These are phyloP conservation scores for Pterostichus niger DNA, from an alignment of 2,888 invertebrate genomes.

Conservation along the genomic window DNA sequence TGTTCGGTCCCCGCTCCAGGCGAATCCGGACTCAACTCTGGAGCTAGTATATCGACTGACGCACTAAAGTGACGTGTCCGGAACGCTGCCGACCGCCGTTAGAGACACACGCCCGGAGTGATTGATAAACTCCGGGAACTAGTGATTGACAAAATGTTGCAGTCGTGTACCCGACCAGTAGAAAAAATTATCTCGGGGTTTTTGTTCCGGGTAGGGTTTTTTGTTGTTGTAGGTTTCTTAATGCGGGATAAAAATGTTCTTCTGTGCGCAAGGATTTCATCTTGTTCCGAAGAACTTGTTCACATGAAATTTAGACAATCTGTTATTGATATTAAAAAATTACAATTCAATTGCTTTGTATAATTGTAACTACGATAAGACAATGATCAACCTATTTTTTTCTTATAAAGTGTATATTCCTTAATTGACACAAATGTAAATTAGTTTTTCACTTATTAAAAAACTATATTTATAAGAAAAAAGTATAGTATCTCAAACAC, in stretches of 20 bases:
- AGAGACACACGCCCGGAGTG: slow-evolving; percentile 41
- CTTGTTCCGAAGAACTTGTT: too few species aligned
- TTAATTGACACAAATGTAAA: too few species aligned
- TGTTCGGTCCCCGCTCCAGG: not conserved
- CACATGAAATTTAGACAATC: too few species aligned
- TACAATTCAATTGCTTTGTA: too few species aligned
- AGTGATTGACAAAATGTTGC: slow-evolving; percentile 55
- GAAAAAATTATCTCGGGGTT: slow-evolving; percentile 35
- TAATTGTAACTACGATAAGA: too few species aligned
- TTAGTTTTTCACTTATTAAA: too few species aligned
- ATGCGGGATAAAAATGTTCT: slow-evolving; percentile 3
- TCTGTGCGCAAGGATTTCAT: too few species aligned
- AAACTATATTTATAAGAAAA: too few species aligned
- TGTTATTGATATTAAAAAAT: too few species aligned
- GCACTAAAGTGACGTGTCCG: slow-evolving; percentile 63
- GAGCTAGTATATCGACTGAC: slow-evolving; percentile 56
- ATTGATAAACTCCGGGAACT: slow-evolving; percentile 41
- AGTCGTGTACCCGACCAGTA: not conserved
- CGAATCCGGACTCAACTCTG: not conserved
- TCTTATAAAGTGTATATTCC: too few species aligned
- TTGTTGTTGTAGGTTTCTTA: slow-evolving; percentile 11
- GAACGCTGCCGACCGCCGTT: slow-evolving; percentile 20
- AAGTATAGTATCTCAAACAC: too few species aligned
- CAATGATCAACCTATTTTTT: too few species aligned
- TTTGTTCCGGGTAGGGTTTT: slow-evolving; percentile 8